Evolutionary conservation across 2,797 vertebrate genomes (phyloP), one percentile per base, ranked within the genome.

Genomic region (Perodicticus potto): DNA sequence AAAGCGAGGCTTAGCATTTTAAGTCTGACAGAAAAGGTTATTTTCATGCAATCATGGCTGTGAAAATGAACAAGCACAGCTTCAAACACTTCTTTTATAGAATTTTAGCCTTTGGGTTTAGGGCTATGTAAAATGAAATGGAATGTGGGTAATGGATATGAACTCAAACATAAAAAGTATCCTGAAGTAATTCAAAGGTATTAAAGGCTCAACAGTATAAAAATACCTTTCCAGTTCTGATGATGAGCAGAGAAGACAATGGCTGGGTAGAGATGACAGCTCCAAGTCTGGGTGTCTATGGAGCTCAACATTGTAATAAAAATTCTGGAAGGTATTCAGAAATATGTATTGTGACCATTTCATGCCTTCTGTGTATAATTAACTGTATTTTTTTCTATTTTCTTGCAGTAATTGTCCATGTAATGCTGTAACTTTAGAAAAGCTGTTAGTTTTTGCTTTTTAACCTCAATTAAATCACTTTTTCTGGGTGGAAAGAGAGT

Each of bases 31-130:
- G 34, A 55, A 69, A 20, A 81, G 40, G 70, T 22, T 61, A 32
- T 59, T 72, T 57, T 63, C 14, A 5, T 32, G 17, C 3, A 25
- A 22, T 73, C 57, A 23, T 55, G 32, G 40, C 34, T 34, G 2
- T 22, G 32, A 84, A 76, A 70, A 63, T 86, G 84, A 92, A 34
- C 69, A 10, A 25, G 7, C 40, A 85, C 5, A 29, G 40, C 14
- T 55, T 93, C 23, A 72, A 77, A 53, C 8, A 19, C 19, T 73
- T 88, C 25, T 80, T 40, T 93, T 40, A 32, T 4, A 61, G 12
- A 82, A 88, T 67, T 53, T 55, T 59, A 70, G 16, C 5, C 20
- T 93, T 93, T 82, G 69, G 14, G 49, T 87, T 88, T 89, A 89
- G 76, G 57, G 4, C 65, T 25, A 13, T 32, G 3, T 69, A 34